phyloP scores from a whole-genome alignment of 23 tunicate genomes.

The Diplosoma virens region DNA sequence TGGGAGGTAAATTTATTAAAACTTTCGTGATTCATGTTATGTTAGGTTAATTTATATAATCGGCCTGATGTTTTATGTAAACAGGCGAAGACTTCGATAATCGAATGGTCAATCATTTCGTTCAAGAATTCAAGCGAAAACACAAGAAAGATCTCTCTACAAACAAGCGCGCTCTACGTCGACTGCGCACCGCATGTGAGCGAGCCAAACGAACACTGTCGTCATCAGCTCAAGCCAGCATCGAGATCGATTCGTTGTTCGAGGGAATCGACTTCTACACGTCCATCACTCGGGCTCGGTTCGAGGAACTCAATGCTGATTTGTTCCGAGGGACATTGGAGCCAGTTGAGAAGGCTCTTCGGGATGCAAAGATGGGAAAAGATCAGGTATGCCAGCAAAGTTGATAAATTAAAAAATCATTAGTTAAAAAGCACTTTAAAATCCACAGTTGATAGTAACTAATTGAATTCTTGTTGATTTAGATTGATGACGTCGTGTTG shows the following conservation, averaged over 20 bases:
- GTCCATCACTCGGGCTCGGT: conserved; percentile 91
- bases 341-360: conserved; percentile 86
- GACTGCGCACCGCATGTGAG: conserved; percentile 70
- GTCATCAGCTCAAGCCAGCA: conserved; percentile 44
- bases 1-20: conserved; percentile 62
- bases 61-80: too few species aligned
- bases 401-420: not conserved
- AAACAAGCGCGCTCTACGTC: conserved; percentile 45
- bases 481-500: conserved; percentile 77
- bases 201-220: conserved; percentile 81
- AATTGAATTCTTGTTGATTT: too few species aligned
- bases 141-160: conserved; percentile 55
- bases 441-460: not conserved
- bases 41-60: too few species aligned
- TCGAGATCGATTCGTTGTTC: conserved; percentile 90
- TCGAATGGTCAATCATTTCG: conserved; percentile 38
- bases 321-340: conserved; percentile 89
- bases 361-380: conserved; percentile 84
- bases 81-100: conserved; percentile 54
- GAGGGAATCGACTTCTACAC: conserved; percentile 96
- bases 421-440: not conserved
- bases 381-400: too few species aligned
- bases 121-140: conserved; percentile 43
- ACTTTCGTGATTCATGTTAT: too few species aligned
- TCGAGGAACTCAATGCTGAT: conserved; percentile 72